Evolutionary conservation across 2,888 invertebrate species (phyloP), one percentile per base, ranked within the genome.

Genomic region (Andricus quercusramuli): DNA sequence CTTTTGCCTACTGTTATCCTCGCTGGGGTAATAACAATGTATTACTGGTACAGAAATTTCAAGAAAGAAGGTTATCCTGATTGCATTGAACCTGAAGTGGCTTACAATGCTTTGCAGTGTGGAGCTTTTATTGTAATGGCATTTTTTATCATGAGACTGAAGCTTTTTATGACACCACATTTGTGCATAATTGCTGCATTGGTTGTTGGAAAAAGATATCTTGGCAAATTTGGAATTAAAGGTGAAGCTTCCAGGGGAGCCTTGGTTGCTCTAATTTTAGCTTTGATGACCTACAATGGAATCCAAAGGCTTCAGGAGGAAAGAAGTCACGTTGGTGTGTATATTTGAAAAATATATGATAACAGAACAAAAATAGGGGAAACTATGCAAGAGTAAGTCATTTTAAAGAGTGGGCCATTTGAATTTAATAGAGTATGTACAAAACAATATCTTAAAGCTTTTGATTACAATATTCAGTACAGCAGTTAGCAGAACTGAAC

Each of bases 161-260:
- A 97, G 89, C 90, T 97, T 78, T 95, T 97, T 86, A 95, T 96
- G 91, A 96, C 96, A 1, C 96, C 97, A 0, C 97, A 97, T 86
- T 92, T 97, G 88, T 97, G 97, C 90, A 94, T 97, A 1, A 93
- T 97, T 2, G 94, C 95, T 0, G 95, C 97, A 0, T 92, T 97
- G 3, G 91, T 96, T 25, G 95, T 96, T 82, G 94, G 94, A 84
- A 94, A 93, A 88, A 94, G 94, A 91, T 95, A 94, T 92, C 93
- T 94, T 83, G 92, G 93, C 29, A 92, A 93, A 86, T 79, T 91
- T 62, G 90, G 91, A 20, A 84, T 94, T 37, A 93, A 91, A 74
- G 90, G 87, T n/a, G 90, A 92, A 85, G 85, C 91, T 83, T 85
- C 91, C 11, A 94, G 94, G 78, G 90, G 91, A 74, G 93, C 93